Evolutionary conservation across 2,113 vertebrate genomes (phyloP).

Genomic region (Micronisus gabar): DNA sequence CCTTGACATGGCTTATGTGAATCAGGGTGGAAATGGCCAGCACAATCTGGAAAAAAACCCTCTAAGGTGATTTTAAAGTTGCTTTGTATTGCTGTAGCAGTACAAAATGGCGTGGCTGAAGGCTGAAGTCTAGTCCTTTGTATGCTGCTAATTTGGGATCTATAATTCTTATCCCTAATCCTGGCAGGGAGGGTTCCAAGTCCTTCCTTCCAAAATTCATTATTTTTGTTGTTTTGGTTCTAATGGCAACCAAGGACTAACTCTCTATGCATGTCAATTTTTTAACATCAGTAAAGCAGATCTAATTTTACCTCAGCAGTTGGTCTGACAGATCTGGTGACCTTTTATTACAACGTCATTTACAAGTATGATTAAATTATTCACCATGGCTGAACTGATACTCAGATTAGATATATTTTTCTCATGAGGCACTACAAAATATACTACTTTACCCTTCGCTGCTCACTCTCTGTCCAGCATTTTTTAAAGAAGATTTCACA

Average conservation of each 20-base stretch:
- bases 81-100: background rate
- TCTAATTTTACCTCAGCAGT: slow-evolving; percentile 2
- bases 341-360: slow-evolving; percentile 55
- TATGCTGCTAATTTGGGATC: background rate
- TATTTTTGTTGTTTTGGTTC: background rate
- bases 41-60: background rate
- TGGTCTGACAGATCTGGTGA: slow-evolving; percentile 39
- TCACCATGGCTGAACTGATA: slow-evolving; percentile 18
- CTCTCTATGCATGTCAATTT: background rate
- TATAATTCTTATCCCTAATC: background rate
- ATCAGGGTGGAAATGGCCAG: background rate
- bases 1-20: background rate
- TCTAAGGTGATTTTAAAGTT: background rate
- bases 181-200: background rate
- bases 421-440: slow-evolving; percentile 33
- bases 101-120: background rate
- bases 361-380: slow-evolving; percentile 67
- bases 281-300: slow-evolving; percentile 2
- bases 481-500: background rate
- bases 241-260: background rate
- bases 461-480: background rate
- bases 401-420: slow-evolving; percentile 4
- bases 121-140: background rate
- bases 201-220: background rate
- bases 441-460: background rate